Evolutionary conservation across 2,888 invertebrate genomes (phyloP), one percentile per base, ranked within the genome.

Genomic region (Rotaria magnacalcarata): DNA sequence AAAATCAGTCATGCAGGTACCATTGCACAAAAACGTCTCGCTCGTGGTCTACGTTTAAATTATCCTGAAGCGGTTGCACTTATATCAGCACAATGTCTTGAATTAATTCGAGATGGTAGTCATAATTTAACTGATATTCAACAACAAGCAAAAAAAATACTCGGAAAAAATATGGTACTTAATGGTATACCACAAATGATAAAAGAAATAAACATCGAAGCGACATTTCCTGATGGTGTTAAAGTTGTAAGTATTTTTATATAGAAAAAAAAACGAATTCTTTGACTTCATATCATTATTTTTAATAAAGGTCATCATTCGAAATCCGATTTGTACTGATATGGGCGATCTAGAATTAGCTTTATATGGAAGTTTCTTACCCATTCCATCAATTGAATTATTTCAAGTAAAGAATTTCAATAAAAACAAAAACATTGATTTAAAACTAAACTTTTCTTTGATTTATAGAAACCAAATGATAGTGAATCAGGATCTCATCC

Each of bases 151-250:
- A 87, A 89, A 47, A 87, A 88, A 19, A 88, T 90, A 85, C 87
- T 90, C n/a, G 90, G 90, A 89, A 88, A 86, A 67, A 84, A 60
- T 47, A 90, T 90, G 85, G 89, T 90, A 1, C 86, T 89, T 87
- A 88, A 89, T 8, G 90, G 90, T 5, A 89, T 90, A 14, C 88
- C 88, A 0, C 88, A 89, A 34, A 90, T 90, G 89, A 87, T 90
- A 6, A 84, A 85, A 2, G 90, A 90, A 86, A 88, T 90, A 10
- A 89, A 90, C 85, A 88, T 90, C 1, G 90, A 90, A 86, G 90
- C 89, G 34, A 90, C 90, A 3, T 90, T 90, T 87, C 89, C 89
- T 0, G 90, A 90, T 88, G 90, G 90, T n/a, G 89, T 90, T 52
- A 90, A 90, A 88, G 85, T 90, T 88, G 90, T 90, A 87, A 58